phyloP scores from a whole-genome alignment of 2,113 vertebrate species.

The Thryonomys swinderianus region DNA sequence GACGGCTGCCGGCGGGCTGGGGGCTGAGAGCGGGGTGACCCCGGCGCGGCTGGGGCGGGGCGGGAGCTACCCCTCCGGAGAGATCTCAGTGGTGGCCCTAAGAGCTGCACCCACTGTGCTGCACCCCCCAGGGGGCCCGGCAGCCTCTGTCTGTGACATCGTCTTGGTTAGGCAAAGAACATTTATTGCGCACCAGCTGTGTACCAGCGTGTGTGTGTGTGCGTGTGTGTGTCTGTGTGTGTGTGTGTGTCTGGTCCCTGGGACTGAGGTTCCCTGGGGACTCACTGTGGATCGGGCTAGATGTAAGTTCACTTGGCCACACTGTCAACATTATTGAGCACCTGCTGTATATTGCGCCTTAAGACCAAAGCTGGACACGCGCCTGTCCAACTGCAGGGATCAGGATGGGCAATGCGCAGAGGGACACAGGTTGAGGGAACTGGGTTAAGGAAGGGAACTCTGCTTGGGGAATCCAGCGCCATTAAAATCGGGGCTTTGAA shows the following conservation, averaged over 20 bases:
- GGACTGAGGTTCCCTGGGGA: neutral
- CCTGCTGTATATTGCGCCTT: neutral
- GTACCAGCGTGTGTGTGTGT: neutral
- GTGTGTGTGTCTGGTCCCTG: neutral
- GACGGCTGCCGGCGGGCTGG: neutral
- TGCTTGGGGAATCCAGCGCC: neutral
- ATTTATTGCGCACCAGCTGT: neutral
- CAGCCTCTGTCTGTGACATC: neutral
- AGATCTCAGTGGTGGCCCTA: neutral
- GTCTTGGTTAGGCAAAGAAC: too few species aligned
- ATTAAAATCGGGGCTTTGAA: neutral
- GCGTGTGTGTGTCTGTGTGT: neutral
- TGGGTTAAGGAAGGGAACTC: neutral
- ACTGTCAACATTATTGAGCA: neutral
- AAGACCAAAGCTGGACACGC: neutral
- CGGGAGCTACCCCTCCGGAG: neutral
- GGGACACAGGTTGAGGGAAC: neutral
- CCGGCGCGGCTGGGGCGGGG: neutral
- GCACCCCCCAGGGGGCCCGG: neutral
- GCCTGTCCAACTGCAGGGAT: neutral
- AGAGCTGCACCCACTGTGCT: neutral
- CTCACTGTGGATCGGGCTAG: neutral
- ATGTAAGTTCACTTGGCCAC: rapidly evolving
- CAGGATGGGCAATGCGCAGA: neutral
- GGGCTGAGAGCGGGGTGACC: neutral